Percentiles rank a stretch among this genome's conserved stretches.
Conservation (phyloP, 2,113 vertebrate species). For the Dissostichus mawsoni region DNA sequence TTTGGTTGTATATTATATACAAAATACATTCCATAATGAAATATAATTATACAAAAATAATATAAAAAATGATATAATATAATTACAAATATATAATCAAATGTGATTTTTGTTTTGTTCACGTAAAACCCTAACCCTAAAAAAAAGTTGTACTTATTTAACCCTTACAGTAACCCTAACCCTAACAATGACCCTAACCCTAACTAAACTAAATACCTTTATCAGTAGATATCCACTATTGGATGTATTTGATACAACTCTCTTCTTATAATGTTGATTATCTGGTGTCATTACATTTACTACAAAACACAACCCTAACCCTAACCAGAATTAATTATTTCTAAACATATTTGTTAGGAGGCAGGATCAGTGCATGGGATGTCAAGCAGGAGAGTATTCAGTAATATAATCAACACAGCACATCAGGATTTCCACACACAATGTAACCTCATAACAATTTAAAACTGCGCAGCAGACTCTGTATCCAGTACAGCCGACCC, state of each 20-base stretch:
- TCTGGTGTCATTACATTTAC: no score
- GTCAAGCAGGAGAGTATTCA: background rate
- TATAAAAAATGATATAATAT: no score
- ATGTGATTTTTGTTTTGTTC: no score
- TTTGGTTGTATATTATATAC: no score
- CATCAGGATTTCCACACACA: background rate
- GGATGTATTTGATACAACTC: background rate
- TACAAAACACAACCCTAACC: no score
- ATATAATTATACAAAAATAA: no score
- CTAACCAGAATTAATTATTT: background rate
- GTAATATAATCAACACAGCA: background rate
- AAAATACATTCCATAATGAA: no score
- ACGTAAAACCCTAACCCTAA: background rate
- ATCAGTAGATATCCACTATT: background rate
- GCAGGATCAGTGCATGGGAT: background rate
- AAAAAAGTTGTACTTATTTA: no score
- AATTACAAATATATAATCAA: no score
- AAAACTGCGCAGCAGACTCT: background rate
- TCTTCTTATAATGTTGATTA: background rate
- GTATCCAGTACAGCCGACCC: constrained; percentile 7
- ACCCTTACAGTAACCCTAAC: no score
- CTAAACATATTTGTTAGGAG: background rate
- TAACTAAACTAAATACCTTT: background rate
- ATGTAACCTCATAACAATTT: background rate
- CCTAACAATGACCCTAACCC: no score